Evolutionary conservation across 2,888 invertebrate species (phyloP).

Genomic region (Torymus auratus): DNA sequence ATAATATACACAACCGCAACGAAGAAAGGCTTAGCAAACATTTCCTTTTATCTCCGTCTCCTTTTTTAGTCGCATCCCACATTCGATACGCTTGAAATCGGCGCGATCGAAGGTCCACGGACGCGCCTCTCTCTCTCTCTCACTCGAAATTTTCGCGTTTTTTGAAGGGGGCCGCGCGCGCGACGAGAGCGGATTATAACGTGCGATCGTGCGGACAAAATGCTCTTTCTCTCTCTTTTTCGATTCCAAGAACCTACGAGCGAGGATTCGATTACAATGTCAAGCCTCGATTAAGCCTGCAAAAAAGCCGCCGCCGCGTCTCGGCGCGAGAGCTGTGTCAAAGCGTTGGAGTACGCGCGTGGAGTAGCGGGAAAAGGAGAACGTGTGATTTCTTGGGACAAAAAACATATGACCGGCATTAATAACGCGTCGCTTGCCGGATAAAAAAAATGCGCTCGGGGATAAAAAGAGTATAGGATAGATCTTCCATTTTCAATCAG

Average conservation of each 20-base stretch:
- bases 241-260: conserved; percentile 60
- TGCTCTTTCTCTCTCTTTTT: conserved; percentile 10
- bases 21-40: conserved; percentile 17
- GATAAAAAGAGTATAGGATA: conserved; percentile 4
- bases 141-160: conserved; percentile 50
- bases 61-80: conserved; percentile 24
- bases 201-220: conserved; percentile 54
- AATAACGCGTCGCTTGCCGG: conserved; percentile 30
- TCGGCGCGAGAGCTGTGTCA: conserved; percentile 5
- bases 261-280: conserved; percentile 64
- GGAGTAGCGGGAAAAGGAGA: conserved; percentile 10
- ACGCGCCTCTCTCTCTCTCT: neutral
- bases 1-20: no score
- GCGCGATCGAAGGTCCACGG: conserved; percentile 14
- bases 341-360: conserved; percentile 33
- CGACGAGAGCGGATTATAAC: conserved; percentile 49
- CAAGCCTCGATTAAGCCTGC: conserved; percentile 60
- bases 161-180: conserved; percentile 23
- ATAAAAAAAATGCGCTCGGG: conserved; percentile 10
- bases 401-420: conserved; percentile 11
- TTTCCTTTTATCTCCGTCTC: neutral
- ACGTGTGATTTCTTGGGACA: conserved; percentile 16
- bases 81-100: conserved; percentile 47
- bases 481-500: neutral
- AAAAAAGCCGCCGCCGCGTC: conserved; percentile 34